Percentiles rank a stretch among this genome's conserved stretches.
Evolutionary conservation across 2,888 invertebrate species (phyloP).

Genomic region (Tiliacea aurago): DNA sequence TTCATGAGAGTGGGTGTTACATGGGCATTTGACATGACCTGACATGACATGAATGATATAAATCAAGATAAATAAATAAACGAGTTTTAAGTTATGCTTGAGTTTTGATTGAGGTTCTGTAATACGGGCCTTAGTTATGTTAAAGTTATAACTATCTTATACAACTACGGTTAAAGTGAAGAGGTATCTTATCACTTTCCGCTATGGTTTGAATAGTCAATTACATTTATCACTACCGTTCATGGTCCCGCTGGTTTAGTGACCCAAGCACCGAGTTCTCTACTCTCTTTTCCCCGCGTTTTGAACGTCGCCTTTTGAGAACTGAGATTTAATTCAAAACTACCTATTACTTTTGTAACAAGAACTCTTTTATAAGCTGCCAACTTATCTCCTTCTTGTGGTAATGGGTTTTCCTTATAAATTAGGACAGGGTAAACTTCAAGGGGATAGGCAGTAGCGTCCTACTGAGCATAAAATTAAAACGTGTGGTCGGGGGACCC

Average conservation of each 20-base stretch:
- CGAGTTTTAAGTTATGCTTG: no score
- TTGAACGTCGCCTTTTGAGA: slow-evolving; percentile 41
- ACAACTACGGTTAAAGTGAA: background rate
- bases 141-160: no score
- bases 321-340: slow-evolving; percentile 66
- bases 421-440: background rate
- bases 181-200: background rate
- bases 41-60: no score
- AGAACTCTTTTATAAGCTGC: slow-evolving; percentile 50
- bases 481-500: no score
- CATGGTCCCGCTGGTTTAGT: slow-evolving; percentile 10
- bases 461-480: background rate
- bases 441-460: background rate
- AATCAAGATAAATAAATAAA: no score
- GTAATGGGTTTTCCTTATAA: slow-evolving; percentile 31
- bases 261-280: slow-evolving; percentile 26
- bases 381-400: slow-evolving; percentile 20
- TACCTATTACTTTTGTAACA: slow-evolving; percentile 64
- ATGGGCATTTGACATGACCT: no score
- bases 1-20: no score
- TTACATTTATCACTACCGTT: background rate
- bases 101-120: no score
- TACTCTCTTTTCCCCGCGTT: slow-evolving; percentile 40
- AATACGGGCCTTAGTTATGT: no score
- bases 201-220: background rate